Percentiles rank a stretch among this genome's conserved stretches.
phyloP scores from a whole-genome alignment of 30 jellyfish, hydroid and myxozoan species.

The Sanderia malayensis region DNA sequence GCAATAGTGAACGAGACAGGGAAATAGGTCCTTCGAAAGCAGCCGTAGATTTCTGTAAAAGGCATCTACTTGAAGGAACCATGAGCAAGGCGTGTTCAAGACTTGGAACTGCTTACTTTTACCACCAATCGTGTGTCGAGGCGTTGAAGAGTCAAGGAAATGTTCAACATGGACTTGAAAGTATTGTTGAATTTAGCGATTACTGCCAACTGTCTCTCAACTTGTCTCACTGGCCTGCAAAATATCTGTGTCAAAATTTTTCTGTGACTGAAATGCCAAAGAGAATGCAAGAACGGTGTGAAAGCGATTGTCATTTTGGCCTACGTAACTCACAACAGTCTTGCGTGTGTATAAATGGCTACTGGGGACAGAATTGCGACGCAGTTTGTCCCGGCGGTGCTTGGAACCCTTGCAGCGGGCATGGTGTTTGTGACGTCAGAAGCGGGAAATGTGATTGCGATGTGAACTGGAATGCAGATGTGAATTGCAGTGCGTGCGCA shows the following conservation, averaged over 20 bases:
- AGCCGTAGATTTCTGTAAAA: slow-evolving; percentile 22
- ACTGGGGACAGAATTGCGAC: slow-evolving; percentile 51
- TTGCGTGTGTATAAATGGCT: slow-evolving; percentile 39
- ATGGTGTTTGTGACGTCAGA: slow-evolving; percentile 23
- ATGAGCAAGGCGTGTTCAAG: slow-evolving; percentile 15
- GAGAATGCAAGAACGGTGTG: slow-evolving; percentile 32
- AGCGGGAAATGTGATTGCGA: slow-evolving; percentile 40
- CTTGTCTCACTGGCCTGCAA: slow-evolving; percentile 52
- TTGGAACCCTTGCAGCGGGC: slow-evolving; percentile 33
- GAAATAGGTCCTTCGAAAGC: background rate
- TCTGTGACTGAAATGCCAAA: slow-evolving; percentile 1
- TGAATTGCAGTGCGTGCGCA: slow-evolving; percentile 33
- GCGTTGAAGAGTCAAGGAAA: slow-evolving; percentile 4
- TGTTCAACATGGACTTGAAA: slow-evolving; percentile 21
- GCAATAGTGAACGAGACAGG: background rate
- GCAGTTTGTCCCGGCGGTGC: slow-evolving; percentile 72
- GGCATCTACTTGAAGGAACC: slow-evolving; percentile 3
- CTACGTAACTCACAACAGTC: background rate
- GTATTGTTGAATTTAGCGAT: slow-evolving; percentile 36
- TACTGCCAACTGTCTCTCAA: slow-evolving; percentile 28
- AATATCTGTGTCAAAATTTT: slow-evolving; percentile 11
- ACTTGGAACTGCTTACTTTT: slow-evolving; percentile 24
- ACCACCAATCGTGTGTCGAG: slow-evolving; percentile 28
- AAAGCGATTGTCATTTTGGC: slow-evolving; percentile 24
- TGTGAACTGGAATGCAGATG: slow-evolving; percentile 55